Base-by-base conservation (phyloP, 2,797 vertebrate species). In the Molossus molossus region DNA sequence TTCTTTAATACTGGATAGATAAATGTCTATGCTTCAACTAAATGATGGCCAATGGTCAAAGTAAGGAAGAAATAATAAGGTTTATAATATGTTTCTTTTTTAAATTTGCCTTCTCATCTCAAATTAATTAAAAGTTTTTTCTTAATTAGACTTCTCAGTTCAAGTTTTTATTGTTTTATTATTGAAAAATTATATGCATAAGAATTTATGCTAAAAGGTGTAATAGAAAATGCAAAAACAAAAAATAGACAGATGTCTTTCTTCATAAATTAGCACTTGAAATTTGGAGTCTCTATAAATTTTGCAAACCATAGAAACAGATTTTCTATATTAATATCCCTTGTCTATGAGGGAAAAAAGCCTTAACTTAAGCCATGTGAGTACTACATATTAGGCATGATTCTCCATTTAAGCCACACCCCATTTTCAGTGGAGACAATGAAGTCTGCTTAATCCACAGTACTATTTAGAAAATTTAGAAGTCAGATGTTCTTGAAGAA, bases 241-340 rank as follows among this genome's bases (percentile, higher is more conserved):
- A 65, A 80, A 85, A 62, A 58, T 21, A 79, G 85, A 70, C 9
- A 58, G 14, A n/a, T 55, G 3, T 64, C 58, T 65, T 80, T 94
- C 75, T 12, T 62, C 12, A n/a, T 81, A 65, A 83, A 58, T 6
- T 67, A 53, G 65, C 23, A n/a, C 48, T 69, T 84, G 25, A 58
- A 89, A 84, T 12, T 76, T 86, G 57, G 65, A 65, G n/a, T 80
- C 75, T 90, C 40, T 64, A 53, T 72, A 88, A 33, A 72, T 84
- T 88, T 94, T 62, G 20, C 65, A 77, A 62, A 91, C n/a, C 48
- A 57, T 12, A 48, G 2, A 84, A 9, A 27, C 33, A 72, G 21
- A 82, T 17, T 83, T 91, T 48, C 23, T 60, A 37, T 27, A 58
- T 55, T 60, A 53, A 81, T 21, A 40, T 50, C 15, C 25, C 2